Conservation (phyloP, 2,888 invertebrate species). For the Phyllotreta striolata region DNA sequence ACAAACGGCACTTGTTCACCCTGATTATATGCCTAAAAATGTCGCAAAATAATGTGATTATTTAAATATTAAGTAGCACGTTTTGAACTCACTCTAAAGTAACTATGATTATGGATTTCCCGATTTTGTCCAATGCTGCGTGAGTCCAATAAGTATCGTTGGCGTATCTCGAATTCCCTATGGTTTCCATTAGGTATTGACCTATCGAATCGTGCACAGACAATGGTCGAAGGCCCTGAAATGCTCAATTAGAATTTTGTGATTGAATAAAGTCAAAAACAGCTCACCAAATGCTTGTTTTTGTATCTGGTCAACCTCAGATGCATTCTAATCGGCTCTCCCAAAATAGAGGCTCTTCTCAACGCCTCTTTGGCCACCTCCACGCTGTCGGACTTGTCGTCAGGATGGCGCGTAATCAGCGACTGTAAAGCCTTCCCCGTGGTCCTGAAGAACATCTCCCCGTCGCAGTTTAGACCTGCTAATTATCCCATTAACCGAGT, state of each 20-base stretch:
- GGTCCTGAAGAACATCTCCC: constrained; percentile 74
- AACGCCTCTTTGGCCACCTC: constrained; percentile 74
- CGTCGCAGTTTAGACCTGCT: constrained; percentile 65
- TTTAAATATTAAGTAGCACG: not conserved
- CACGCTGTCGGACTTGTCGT: constrained; percentile 66
- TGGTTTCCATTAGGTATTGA: constrained; percentile 68
- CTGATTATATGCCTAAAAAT: constrained; percentile 74
- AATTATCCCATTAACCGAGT: constrained; percentile 4
- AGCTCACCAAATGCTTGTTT: constrained; percentile 68
- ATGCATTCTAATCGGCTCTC: constrained; percentile 71
- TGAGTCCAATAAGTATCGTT: constrained; percentile 77
- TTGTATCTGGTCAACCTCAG: constrained; percentile 76
- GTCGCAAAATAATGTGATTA: not conserved
- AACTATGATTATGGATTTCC: constrained; percentile 72
- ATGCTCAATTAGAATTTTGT: constrained; percentile 22
- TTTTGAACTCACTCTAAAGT: constrained; percentile 69
- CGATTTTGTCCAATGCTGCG: constrained; percentile 68
- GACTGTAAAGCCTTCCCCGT: constrained; percentile 74
- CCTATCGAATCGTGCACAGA: constrained; percentile 77
- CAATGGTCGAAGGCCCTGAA: constrained; percentile 76
- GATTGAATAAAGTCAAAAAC: constrained; percentile 1
- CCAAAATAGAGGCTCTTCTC: constrained; percentile 69
- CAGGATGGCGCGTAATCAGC: constrained; percentile 69
- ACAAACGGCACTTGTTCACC: constrained; percentile 73
- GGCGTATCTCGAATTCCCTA: constrained; percentile 72